Base-by-base conservation (phyloP, 2,888 invertebrate genomes). In the Sinopyrophorus schimmeli region DNA sequence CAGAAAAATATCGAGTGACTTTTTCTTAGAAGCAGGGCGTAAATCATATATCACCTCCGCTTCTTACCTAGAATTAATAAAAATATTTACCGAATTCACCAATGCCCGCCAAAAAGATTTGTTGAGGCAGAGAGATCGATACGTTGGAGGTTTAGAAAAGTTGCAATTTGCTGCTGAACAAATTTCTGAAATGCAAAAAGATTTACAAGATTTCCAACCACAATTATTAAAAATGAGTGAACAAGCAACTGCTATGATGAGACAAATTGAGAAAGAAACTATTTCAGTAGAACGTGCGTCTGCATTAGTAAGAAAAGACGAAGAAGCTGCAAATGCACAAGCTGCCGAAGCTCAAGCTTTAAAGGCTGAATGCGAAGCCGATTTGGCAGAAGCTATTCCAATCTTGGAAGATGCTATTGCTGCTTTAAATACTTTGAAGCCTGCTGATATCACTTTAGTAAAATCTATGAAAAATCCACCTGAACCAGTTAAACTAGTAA, bases 381-480 rank as follows among this genome's bases (percentile, higher is more conserved):
- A 96, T 74, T 78, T 97, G 62, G 93, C 94, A 1, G 81, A 87
- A 62, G 92, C 92, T 3, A 80, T 92, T 54, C 92, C 92, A 3
- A 86, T 89, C 64, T 77, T 92, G 46, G 87, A 90, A 72, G 85
- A 83, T 62, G 84, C 84, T 4, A 77, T 82, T 54, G 79, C 81
- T 57, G 90, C 92, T 31, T 76, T 93, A 42, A 88, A 92, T 68
- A 91, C 90, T 0, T 76, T 93, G 35, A 92, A 91, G 74, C 89
- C 91, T 10, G 78, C 82, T 24, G 92, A 92, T 69, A 89, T 92
- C 53, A 87, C 89, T 0, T 79, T 91, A 53, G 89, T 92, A 0
- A 92, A 91, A 71, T 86, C 90, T 1, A 92, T 92, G 91, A 90
- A 90, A 74, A 89, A 86, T 75, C 92, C 92, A 15, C 91, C 91